These are phyloP conservation scores for Micoletzkya japonica DNA, from an alignment of 2,888 invertebrate species.

Conservation along the genomic window DNA sequence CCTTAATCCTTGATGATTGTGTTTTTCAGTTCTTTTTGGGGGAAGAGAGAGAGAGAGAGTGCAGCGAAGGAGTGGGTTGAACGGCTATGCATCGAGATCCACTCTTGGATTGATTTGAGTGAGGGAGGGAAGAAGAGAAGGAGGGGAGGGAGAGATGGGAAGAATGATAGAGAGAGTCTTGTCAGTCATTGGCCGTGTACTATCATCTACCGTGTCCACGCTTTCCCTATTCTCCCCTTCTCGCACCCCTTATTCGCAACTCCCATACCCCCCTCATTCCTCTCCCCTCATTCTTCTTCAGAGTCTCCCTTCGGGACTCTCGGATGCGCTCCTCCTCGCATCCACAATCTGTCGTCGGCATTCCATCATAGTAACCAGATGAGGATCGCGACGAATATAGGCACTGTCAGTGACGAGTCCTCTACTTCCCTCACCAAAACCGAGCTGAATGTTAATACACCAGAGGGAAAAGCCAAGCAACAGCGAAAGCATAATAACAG, in stretches of 20 bases:
- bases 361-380: slow-evolving; percentile 25
- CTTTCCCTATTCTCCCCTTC: slow-evolving; percentile 14
- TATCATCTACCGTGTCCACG: neutral
- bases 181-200: no score
- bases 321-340: neutral
- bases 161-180: no score
- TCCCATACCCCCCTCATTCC: slow-evolving; percentile 2
- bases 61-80: no score
- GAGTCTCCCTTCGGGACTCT: slow-evolving; percentile 7
- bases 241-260: slow-evolving; percentile 8
- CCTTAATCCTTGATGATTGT: no score
- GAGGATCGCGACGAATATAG: slow-evolving; percentile 19
- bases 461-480: neutral
- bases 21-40: no score
- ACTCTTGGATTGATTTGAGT: no score
- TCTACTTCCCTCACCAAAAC: no score
- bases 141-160: neutral
- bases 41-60: no score
- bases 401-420: slow-evolving; percentile 20
- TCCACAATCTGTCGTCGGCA: neutral
- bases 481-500: neutral
- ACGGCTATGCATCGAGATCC: no score
- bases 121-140: no score
- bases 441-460: neutral
- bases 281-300: neutral